Base-by-base conservation (phyloP, 2,797 vertebrate species). In the Gambusia yucatana region DNA sequence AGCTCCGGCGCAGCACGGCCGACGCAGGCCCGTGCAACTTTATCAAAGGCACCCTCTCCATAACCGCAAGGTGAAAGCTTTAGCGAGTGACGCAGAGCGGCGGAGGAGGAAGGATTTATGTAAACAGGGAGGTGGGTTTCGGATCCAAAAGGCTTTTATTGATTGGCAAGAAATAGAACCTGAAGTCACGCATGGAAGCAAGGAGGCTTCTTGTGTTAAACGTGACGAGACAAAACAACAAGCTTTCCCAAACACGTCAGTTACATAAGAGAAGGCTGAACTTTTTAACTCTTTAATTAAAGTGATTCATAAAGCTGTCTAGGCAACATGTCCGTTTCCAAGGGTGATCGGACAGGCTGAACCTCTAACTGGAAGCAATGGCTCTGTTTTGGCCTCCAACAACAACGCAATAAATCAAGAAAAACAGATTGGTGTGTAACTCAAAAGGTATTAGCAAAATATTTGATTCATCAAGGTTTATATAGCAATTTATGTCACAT, bases 1-100 rank as follows among this genome's bases (percentile, higher is more conserved):
- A 89, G 88, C 78, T 85, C 69, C 16, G 76, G 77, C 4, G 43
- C 85, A 80, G 84, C 81, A 59, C 72, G n/a, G 81, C 77, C 75
- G 20, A 17, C 55, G 28, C 76, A 90, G 81, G 80, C 84, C 89
- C 84, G 71, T 85, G 84, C 87, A 89, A 86, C 87, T 83, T 87
- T 82, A 90, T 70, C 82, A 86, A 65, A 33, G 59, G 79, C 77
- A 87, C 82, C 82, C 79, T 89, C 72, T 87, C 79, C 65, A 73
- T 74, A 82, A 82, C 84, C 13, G 79, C 88, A 89, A 92, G 88
- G 88, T 91, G 87, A 92, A 88, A 84, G 82, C 74, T 80, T 77
- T 79, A 84, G 77, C 78, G 75, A 70, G 47, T 80, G 67, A 69
- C 72, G 80, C 77, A 57, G 83, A 75, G 83, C 9, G 57, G 59